Evolutionary conservation across 2,888 invertebrate genomes (phyloP), one percentile per base, ranked within the genome.

Genomic region (Trissolcus japonicus): DNA sequence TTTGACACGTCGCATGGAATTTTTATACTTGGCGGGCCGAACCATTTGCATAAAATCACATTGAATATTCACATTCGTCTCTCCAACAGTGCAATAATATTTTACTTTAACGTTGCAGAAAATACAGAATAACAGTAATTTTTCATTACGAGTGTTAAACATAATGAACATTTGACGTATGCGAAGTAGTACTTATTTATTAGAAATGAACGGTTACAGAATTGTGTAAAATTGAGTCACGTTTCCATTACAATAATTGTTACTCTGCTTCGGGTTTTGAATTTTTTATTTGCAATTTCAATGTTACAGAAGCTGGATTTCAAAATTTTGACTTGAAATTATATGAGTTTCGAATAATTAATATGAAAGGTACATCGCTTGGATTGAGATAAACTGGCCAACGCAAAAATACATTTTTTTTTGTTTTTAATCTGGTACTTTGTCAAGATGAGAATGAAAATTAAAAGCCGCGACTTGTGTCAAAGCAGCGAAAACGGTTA

Each of bases 61-160:
- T 55, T 73, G 66, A 73, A 73, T 66, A 73, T 73, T 73, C 65
- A 66, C 73, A 73, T 66, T 73, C 43, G 66, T 73, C 73, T 66
- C 65, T 50, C 14, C 54, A 73, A 60, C 54, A 55, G 54, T 43
- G 60, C 29, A 73, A 73, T 73, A 73, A 65, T 55, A 60, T 73
- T 73, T 73, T 48, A 73, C 60, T 60, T 73, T 55, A 73, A 50
- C 60, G 54, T 17, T 35, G 65, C 59, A 50, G 50, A 65, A 66
- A 73, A 65, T 48, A 35, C 16, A 17, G 63, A 72, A 59, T 63
- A 72, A 72, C 63, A 71, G 63, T 63, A 71, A 71, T 71, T 62
- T 63, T 57, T 63, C 71, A 71, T 63, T 71, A 63, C 59, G 56
- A 46, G 61, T 48, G 60, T 69, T 55, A 41, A 61, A 55, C 43